Base-by-base conservation (phyloP, 64 coral and sea anemone genomes). In the Orbicella faveolata region DNA sequence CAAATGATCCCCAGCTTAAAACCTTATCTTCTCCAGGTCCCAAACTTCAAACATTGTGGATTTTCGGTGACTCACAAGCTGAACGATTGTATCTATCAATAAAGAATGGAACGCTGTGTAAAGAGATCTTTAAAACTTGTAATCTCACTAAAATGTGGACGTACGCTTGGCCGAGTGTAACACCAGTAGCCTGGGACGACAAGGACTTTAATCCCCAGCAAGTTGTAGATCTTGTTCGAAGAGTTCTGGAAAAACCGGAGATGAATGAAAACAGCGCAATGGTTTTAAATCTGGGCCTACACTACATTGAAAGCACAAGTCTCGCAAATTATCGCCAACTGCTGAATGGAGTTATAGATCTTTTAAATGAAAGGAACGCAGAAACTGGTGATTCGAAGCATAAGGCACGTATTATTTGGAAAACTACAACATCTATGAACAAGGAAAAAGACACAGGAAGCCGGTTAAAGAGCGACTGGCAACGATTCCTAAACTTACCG, bases 41-140 rank as follows among this genome's bases (percentile, higher is more conserved):
- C 39, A 85, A 66, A 52, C 65, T 14, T n/a, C 2, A 44, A n/a
- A 94, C 86, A 20, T 87, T 99, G 3, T 67, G 92, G 41, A 80
- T 99, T 23, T 95, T 91, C 63, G 97, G 97, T 2, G 97, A 99
- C 57, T 96, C 97, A 4, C 91, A 96, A 52, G 94, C 94, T 54
- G 88, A 93, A 23, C 70, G 97, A 79, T 19, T 99, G 19, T 41
- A 93, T 57, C 33, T 81, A 9, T 82, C 88, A 33, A n/a, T 99
- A 36, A 21, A 55, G 30, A 66, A 89, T 14, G 89, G 83, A 21
- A 54, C 84, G 3, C 86, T 99, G 2, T 99, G 97, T 16, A 90
- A 7, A 20, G 48, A 87, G n/a, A 63, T 99, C 9, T 99, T 99
- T 26, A 79, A 89, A 73, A 84, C 85, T 11, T 99, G 97, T 34